These are phyloP conservation scores for Perdita meconis DNA, from an alignment of 2,888 invertebrate genomes.

Conservation along the genomic window DNA sequence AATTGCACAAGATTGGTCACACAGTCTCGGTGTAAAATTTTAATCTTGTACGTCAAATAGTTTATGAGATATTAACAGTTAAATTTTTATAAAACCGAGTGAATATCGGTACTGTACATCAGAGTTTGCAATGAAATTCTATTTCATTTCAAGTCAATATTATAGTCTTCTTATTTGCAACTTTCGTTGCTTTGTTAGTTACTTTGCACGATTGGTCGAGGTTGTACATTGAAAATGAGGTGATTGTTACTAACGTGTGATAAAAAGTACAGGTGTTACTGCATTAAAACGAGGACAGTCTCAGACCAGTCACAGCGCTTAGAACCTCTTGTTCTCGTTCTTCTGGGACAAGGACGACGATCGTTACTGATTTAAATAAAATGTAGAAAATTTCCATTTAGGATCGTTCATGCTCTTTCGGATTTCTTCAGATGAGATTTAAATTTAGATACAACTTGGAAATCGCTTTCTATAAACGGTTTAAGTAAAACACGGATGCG, in stretches of 20 bases:
- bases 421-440: background rate
- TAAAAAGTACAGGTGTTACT: slow-evolving; percentile 39
- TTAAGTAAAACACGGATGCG: background rate
- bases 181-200: background rate
- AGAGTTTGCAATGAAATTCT: no score
- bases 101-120: no score
- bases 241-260: slow-evolving; percentile 28
- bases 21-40: no score
- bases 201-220: slow-evolving; percentile 19
- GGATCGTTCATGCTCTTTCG: background rate
- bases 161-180: background rate
- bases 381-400: slow-evolving; percentile 40
- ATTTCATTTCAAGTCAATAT: background rate
- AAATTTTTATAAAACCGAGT: no score
- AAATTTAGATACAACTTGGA: background rate
- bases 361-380: slow-evolving; percentile 20
- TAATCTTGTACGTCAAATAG: no score
- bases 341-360: slow-evolving; percentile 57
- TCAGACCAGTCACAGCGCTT: slow-evolving; percentile 50
- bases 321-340: slow-evolving; percentile 36
- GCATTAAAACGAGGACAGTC: slow-evolving; percentile 47
- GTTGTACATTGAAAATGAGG: slow-evolving; percentile 21
- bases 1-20: no score
- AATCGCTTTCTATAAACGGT: background rate
- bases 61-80: no score